phyloP scores from a whole-genome alignment of 1,140 invertebrate genomes.

The Drosophila rufa region DNA sequence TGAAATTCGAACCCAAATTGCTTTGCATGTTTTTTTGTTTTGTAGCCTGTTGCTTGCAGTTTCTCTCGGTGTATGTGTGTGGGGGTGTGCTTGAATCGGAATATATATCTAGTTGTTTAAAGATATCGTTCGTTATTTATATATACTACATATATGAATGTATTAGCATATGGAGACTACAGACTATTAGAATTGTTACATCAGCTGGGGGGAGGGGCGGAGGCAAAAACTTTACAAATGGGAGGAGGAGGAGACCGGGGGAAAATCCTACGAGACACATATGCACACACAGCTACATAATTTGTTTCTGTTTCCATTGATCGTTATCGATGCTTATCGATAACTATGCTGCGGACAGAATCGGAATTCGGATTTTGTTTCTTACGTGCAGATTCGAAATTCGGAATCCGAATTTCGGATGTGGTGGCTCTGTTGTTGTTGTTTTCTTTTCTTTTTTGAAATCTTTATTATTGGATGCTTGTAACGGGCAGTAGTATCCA shows the following conservation, averaged over 20 bases:
- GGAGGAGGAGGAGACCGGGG: conserved; percentile 15
- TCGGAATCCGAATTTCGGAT: no score
- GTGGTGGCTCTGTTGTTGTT: conserved; percentile 3
- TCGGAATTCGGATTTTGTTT: conserved; percentile 19
- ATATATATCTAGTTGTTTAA: conserved; percentile 78
- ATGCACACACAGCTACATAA: conserved; percentile 64
- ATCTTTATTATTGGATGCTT: conserved; percentile 85
- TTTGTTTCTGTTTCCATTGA: not conserved
- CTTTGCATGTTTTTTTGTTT: conserved; percentile 2
- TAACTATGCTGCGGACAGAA: conserved; percentile 16
- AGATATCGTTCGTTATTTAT: conserved; percentile 58
- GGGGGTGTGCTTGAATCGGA: conserved; percentile 67
- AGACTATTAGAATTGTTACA: conserved; percentile 73
- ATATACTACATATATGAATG: conserved; percentile 77
- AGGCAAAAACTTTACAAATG: conserved; percentile 64
- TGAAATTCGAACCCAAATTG: conserved; percentile 16
- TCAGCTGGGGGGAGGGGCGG: conserved; percentile 33
- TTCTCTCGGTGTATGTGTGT: conserved; percentile 34
- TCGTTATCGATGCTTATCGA: not conserved
- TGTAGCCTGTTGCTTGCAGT: conserved; percentile 7
- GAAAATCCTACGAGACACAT: conserved; percentile 65
- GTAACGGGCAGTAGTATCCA: conserved; percentile 85
- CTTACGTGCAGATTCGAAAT: conserved; percentile 4
- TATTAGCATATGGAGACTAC: conserved; percentile 74
- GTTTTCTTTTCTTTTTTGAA: conserved; percentile 65